phyloP scores from a whole-genome alignment of 2,113 vertebrate genomes.

The Setophaga coronata region DNA sequence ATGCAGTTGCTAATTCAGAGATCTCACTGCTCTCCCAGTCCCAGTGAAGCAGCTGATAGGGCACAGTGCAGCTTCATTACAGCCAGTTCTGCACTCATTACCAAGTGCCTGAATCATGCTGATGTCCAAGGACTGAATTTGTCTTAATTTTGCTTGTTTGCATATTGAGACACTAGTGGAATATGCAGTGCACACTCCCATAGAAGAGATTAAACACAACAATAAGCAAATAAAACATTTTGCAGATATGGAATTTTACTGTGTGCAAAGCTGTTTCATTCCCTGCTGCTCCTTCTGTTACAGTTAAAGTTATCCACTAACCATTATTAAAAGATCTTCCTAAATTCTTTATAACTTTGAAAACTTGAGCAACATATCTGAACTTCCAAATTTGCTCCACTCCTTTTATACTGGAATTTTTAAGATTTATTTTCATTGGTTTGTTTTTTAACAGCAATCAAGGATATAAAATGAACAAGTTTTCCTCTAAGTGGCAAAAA shows the following conservation, averaged over 20 bases:
- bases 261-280: not conserved
- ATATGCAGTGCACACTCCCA: not conserved
- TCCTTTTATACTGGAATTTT: not conserved
- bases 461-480: not conserved
- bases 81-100: not conserved
- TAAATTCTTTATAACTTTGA: not conserved
- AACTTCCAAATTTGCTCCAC: not conserved
- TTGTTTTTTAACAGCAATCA: not conserved
- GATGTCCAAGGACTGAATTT: not conserved
- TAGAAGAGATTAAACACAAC: not conserved
- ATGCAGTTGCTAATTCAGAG: not conserved
- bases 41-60: not conserved
- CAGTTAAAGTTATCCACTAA: not conserved
- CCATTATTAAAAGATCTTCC: not conserved
- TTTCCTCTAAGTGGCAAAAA: not conserved
- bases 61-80: not conserved
- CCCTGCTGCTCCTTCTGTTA: not conserved
- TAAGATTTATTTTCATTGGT: accelerated
- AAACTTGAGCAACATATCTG: not conserved
- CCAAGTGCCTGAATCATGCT: not conserved
- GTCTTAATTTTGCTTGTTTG: not conserved
- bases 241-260: not conserved
- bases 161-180: not conserved
- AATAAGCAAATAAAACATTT: not conserved
- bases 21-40: not conserved